These are phyloP conservation scores for Harpagoxenus sublaevis DNA, from an alignment of 2,888 invertebrate genomes.

Conservation along the genomic window DNA sequence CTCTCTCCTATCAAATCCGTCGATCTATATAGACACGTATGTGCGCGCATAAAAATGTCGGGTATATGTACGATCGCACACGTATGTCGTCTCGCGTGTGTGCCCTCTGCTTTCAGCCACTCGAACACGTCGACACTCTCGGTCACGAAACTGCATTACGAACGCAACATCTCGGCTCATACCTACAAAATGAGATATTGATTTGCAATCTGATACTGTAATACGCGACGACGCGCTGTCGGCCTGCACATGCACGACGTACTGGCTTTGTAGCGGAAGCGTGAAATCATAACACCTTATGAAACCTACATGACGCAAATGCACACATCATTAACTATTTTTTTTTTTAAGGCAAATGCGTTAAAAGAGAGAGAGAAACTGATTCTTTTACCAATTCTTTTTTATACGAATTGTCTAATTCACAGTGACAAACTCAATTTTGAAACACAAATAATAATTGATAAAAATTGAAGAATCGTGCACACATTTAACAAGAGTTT, in stretches of 20 bases:
- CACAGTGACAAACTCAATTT: neutral
- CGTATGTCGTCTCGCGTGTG: conserved; percentile 46
- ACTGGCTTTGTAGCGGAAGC: conserved; percentile 35
- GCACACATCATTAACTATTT: neutral
- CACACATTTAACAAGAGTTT: neutral
- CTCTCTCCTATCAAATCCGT: conserved; percentile 40
- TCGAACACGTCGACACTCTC: conserved; percentile 65
- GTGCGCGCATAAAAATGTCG: conserved; percentile 47
- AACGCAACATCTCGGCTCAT: conserved; percentile 81
- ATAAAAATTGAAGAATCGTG: neutral
- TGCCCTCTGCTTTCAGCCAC: conserved; percentile 48
- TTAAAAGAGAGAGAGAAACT: neutral
- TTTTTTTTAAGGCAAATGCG: neutral
- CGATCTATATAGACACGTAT: conserved; percentile 53
- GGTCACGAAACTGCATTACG: conserved; percentile 81
- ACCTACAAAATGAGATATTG: conserved; percentile 83
- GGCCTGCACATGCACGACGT: conserved; percentile 51
- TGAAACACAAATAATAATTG: neutral
- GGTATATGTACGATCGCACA: conserved; percentile 55
- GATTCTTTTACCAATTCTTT: neutral
- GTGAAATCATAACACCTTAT: conserved; percentile 59
- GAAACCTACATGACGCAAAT: conserved; percentile 28
- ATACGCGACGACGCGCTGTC: conserved; percentile 62
- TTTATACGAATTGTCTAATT: neutral
- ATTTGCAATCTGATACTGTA: conserved; percentile 82